Conservation (phyloP, 2,888 invertebrate species). For the Limnephilus rhombicus region DNA sequence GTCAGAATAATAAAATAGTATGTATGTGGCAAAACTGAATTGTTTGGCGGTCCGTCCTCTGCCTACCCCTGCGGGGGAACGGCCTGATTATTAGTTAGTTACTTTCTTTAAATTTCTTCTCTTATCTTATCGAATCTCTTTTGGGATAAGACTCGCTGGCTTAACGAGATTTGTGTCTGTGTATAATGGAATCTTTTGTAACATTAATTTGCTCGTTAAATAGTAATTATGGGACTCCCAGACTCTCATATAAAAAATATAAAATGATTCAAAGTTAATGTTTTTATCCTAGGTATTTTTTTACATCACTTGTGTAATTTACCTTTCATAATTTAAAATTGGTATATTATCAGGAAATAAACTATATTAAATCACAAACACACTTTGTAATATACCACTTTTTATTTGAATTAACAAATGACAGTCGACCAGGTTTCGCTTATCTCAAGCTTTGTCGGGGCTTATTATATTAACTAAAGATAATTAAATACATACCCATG, state of each 20-base stretch:
- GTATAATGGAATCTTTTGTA: neutral
- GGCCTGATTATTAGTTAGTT: no score
- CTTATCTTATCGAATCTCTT: neutral
- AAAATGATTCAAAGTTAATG: neutral
- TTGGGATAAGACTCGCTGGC: neutral
- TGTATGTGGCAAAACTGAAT: no score
- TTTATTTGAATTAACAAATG: no score
- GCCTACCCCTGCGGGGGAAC: no score
- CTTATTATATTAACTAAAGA: no score
- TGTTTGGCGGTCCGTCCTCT: no score
- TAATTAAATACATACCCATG: no score
- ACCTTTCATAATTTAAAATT: neutral
- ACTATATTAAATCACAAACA: neutral
- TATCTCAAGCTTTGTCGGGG: no score
- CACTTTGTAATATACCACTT: no score
- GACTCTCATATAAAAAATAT: neutral
- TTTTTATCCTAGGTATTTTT: neutral
- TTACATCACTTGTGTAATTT: neutral
- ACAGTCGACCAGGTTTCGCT: no score
- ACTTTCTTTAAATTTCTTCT: neutral
- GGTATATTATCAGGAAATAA: neutral
- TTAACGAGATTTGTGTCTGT: neutral
- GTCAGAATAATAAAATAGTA: no score
- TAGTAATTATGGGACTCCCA: neutral
- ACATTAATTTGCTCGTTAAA: neutral